Evolutionary conservation across 2,113 vertebrate genomes (phyloP).

Genomic region (Machaerirhynchus nigripectus): DNA sequence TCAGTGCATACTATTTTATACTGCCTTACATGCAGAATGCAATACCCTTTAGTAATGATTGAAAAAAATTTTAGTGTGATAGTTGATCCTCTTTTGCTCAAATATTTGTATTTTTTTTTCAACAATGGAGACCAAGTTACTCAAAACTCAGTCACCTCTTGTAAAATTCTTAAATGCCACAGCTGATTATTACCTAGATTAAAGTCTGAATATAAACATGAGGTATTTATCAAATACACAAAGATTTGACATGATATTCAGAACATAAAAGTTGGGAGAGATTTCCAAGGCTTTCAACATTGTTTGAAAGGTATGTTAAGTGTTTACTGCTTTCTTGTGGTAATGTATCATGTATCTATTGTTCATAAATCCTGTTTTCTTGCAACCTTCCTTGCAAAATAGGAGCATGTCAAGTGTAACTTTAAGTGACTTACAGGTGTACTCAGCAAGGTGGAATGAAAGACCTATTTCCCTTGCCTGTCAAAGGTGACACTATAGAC

Average conservation of each 20-base stretch:
- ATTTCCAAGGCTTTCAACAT: background rate
- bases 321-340: background rate
- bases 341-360: background rate
- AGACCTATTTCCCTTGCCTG: background rate
- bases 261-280: background rate
- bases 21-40: background rate
- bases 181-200: background rate
- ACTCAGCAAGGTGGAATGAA: background rate
- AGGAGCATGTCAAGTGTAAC: background rate
- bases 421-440: background rate
- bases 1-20: background rate
- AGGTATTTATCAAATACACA: background rate
- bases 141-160: background rate
- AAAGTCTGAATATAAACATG: background rate
- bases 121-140: background rate
- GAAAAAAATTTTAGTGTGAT: rapidly evolving
- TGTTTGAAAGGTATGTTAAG: background rate
- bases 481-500: background rate
- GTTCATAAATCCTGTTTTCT: background rate
- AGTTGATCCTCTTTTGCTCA: background rate
- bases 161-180: background rate
- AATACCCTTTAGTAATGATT: background rate
- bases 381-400: background rate
- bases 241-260: background rate
- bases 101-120: background rate